Conservation (phyloP, 2,888 invertebrate genomes). For the Gortyna flavago region DNA sequence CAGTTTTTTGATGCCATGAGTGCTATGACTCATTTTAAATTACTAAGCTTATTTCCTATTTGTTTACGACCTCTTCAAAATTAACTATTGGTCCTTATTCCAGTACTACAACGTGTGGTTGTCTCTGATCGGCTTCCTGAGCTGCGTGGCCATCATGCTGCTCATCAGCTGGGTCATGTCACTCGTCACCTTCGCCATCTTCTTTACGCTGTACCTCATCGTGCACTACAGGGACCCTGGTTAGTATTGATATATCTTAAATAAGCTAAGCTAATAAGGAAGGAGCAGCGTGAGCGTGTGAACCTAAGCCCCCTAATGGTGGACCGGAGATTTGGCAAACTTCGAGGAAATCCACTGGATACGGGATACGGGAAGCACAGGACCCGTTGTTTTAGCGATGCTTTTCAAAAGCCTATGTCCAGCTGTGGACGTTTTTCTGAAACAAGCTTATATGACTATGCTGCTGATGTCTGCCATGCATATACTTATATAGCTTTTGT, state of each 20-base stretch:
- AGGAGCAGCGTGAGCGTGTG: background rate
- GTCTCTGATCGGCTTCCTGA: conserved; percentile 94
- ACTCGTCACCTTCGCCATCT: conserved; percentile 96
- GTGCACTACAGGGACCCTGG: conserved; percentile 98
- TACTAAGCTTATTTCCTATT: background rate
- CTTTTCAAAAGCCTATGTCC: background rate
- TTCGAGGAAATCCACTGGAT: background rate
- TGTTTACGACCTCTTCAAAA: background rate
- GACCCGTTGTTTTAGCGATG: background rate
- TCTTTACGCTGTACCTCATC: conserved; percentile 96
- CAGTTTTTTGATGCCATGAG: background rate
- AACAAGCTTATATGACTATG: background rate
- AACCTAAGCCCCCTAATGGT: background rate
- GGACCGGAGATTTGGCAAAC: background rate
- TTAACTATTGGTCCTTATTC: conserved; percentile 65
- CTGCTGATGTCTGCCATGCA: background rate
- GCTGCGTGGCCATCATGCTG: conserved; percentile 97
- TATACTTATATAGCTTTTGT: no score
- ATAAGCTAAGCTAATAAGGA: background rate
- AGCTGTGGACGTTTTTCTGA: background rate
- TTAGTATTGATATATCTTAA: conserved; percentile 72
- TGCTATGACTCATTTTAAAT: background rate
- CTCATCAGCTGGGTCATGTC: conserved; percentile 98
- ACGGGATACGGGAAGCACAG: background rate
- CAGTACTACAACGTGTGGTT: conserved; percentile 98